Percentiles rank a stretch among this genome's conserved stretches.
phyloP scores from a whole-genome alignment of 2,113 vertebrate genomes.

The Herpetotheres cachinnans region DNA sequence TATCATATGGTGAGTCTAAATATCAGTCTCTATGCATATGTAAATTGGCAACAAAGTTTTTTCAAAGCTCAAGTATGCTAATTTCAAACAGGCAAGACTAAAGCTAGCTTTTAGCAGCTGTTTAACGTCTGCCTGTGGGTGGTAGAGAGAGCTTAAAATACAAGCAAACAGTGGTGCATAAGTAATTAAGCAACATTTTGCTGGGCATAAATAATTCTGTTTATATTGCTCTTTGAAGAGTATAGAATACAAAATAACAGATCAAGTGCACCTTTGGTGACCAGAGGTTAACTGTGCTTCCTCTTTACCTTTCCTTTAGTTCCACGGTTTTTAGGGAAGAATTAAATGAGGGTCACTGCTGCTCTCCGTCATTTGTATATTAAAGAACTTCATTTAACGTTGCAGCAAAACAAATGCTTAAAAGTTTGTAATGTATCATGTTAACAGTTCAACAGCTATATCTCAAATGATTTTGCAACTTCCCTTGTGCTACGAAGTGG shows the following conservation, averaged over 20 bases:
- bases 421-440: not conserved
- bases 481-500: not conserved
- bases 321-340: slow-evolving; percentile 10
- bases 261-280: slow-evolving; percentile 75
- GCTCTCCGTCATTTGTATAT: not conserved
- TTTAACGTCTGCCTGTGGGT: slow-evolving; percentile 98
- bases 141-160: slow-evolving; percentile 90
- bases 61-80: slow-evolving; percentile 97
- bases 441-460: not conserved
- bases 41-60: slow-evolving; percentile 93
- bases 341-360: not conserved
- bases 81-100: slow-evolving; percentile 95
- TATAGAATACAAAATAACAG: slow-evolving; percentile 80
- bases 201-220: slow-evolving; percentile 99
- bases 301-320: slow-evolving; percentile 59
- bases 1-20: slow-evolving; percentile 91
- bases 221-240: slow-evolving; percentile 94
- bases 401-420: not conserved
- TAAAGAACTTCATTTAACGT: not conserved
- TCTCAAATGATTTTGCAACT: not conserved
- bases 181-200: slow-evolving; percentile 99
- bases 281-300: slow-evolving; percentile 81
- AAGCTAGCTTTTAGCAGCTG: slow-evolving; percentile 97
- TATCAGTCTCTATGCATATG: slow-evolving; percentile 99
- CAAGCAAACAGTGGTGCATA: slow-evolving; percentile 90